phyloP scores from a whole-genome alignment of 92 coral and sea anemone species.

The Zoanthus solanderi region DNA sequence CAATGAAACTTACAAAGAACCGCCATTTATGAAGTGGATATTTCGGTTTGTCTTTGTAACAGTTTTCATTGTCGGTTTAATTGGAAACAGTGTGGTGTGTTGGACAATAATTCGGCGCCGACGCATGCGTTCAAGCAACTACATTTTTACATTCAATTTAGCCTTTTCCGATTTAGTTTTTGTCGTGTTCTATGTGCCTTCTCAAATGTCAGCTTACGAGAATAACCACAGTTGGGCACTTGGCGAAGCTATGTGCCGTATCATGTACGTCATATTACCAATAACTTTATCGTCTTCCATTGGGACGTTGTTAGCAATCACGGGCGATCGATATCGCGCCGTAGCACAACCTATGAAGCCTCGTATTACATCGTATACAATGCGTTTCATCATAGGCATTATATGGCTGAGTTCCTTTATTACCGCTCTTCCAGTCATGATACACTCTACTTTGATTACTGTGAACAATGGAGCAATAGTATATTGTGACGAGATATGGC shows the following conservation, averaged over 20 bases:
- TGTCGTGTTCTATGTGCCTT: slow-evolving; percentile 87
- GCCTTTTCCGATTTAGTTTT: slow-evolving; percentile 88
- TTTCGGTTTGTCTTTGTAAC: slow-evolving; percentile 83
- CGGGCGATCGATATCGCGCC: slow-evolving; percentile 92
- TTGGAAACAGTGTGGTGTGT: slow-evolving; percentile 89
- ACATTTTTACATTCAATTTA: slow-evolving; percentile 91
- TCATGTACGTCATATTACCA: slow-evolving; percentile 82
- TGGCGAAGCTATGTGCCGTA: slow-evolving; percentile 87
- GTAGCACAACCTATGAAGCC: slow-evolving; percentile 92
- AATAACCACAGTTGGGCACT: slow-evolving; percentile 94
- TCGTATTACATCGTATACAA: slow-evolving; percentile 69
- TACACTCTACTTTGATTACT: slow-evolving; percentile 14
- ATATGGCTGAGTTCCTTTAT: slow-evolving; percentile 82
- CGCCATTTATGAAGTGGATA: slow-evolving; percentile 80
- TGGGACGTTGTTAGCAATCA: slow-evolving; percentile 89
- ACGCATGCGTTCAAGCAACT: slow-evolving; percentile 90
- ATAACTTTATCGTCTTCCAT: slow-evolving; percentile 84
- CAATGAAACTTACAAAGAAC: slow-evolving; percentile 63
- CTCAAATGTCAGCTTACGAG: slow-evolving; percentile 98
- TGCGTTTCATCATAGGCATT: slow-evolving; percentile 71
- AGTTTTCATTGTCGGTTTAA: slow-evolving; percentile 84
- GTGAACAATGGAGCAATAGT: slow-evolving; percentile 74
- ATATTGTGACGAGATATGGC: slow-evolving; percentile 94
- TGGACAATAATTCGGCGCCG: slow-evolving; percentile 87
- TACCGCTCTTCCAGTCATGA: slow-evolving; percentile 76